Percentiles rank a stretch among this genome's conserved stretches.
These are phyloP conservation scores for Synergus umbraculus DNA, from an alignment of 2,888 invertebrate species.

Conservation along the genomic window DNA sequence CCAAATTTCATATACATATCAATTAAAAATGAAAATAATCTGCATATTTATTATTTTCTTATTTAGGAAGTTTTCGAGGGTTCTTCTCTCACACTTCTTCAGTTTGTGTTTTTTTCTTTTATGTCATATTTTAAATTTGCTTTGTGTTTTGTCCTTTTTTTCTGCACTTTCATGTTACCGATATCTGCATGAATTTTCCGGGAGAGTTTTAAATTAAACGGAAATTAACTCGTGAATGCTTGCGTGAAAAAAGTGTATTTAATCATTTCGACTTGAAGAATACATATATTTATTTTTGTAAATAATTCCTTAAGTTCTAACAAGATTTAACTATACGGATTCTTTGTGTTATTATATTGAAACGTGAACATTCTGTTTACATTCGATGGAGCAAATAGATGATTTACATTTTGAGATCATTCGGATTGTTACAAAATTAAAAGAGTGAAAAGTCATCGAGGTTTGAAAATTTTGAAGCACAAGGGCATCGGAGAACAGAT, in stretches of 20 bases:
- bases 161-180: slow-evolving; percentile 53
- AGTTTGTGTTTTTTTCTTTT: slow-evolving; percentile 53
- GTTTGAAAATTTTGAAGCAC: slow-evolving; percentile 70
- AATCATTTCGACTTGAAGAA: background rate
- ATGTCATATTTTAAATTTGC: slow-evolving; percentile 57
- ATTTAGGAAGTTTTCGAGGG: slow-evolving; percentile 10
- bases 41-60: slow-evolving; percentile 29
- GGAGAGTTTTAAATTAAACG: background rate
- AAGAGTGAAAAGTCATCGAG: slow-evolving; percentile 68
- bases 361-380: background rate
- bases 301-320: slow-evolving; percentile 20
- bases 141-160: slow-evolving; percentile 68
- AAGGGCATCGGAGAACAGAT: slow-evolving; percentile 72
- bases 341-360: background rate
- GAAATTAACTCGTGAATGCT: background rate
- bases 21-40: slow-evolving; percentile 22
- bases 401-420: slow-evolving; percentile 25
- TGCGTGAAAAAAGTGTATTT: background rate
- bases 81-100: slow-evolving; percentile 53
- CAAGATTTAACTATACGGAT: background rate
- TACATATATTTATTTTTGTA: background rate
- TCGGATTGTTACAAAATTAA: slow-evolving; percentile 42
- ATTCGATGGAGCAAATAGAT: background rate
- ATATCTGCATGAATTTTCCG: background rate
- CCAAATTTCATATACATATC: slow-evolving; percentile 42